Base-by-base conservation (phyloP, 2,797 vertebrate genomes). In the Anguilla anguilla region DNA sequence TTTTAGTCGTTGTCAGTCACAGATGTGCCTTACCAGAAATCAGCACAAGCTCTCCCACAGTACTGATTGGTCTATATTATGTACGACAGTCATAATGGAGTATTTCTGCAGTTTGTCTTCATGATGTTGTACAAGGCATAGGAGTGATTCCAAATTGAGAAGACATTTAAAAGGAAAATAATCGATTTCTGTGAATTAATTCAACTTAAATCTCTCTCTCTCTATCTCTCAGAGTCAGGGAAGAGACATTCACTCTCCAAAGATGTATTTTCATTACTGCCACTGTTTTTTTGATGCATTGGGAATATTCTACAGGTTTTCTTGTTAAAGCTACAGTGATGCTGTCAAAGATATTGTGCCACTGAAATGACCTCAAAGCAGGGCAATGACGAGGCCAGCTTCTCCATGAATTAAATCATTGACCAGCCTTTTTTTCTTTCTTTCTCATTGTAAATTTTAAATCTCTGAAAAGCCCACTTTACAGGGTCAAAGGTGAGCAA, bases 401-500 rank as follows among this genome's bases (percentile, higher is more conserved):
- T 43, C 59, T 22, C 57, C 39, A 22, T 28, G 35, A 6, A 77
- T 35, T 83, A 7, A 19, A 19, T n/a, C 64, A 31, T 49, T 19
- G 53, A 22, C 28, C 13, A 72, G 53, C 46, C 10, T 53, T 86
- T 82, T 0, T n/a, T 61, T 61, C 9, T 64, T 86, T 86, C 17
- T 51, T 53, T 74, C 84, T 53, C 59, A 55, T 74, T 43, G 19
- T 35, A 88, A 86, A 6, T 49, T 55, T 84, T 67, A 55, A 59
- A 81, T 53, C 25, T 82, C 43, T 88, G 74, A 87, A 87, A 82
- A 25, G 7, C 55, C 28, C 35, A 82, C 74, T 87, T 82, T 61
- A 87, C 11, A 69, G 28, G 72, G 83, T 64, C 85, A 88, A 82
- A 81, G 84, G 61, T 82, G 25, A 86, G 57, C 57, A 83, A 46